phyloP scores from a whole-genome alignment of 2,888 invertebrate genomes.

The Cenopis cana region DNA sequence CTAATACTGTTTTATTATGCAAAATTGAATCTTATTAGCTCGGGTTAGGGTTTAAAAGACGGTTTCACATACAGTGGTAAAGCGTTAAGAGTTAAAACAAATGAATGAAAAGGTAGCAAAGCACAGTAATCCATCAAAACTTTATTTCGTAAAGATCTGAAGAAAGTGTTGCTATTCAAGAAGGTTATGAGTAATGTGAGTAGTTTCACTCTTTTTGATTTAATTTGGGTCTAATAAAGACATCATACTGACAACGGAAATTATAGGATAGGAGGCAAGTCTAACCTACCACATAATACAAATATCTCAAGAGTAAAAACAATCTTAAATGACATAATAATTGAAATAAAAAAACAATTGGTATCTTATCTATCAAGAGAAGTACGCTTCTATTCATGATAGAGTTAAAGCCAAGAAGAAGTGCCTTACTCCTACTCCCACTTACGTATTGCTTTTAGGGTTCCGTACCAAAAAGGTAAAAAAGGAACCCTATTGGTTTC shows the following conservation, averaged over 20 bases:
- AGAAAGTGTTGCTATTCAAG: slow-evolving; percentile 39
- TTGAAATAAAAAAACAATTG: too few species aligned
- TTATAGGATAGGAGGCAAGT: too few species aligned
- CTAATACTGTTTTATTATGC: not conserved
- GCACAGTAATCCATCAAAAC: slow-evolving; percentile 34
- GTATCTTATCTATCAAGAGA: too few species aligned
- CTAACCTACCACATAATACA: too few species aligned
- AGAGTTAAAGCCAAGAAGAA: too few species aligned
- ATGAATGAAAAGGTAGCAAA: slow-evolving; percentile 43
- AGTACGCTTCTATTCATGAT: too few species aligned
- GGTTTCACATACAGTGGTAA: not conserved
- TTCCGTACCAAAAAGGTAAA: too few species aligned
- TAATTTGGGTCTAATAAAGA: slow-evolving; percentile 14
- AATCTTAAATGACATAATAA: too few species aligned
- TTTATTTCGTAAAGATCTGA: slow-evolving; percentile 35
- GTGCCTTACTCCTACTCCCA: too few species aligned
- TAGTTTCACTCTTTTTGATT: slow-evolving; percentile 40
- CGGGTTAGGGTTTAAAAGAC: not conserved
- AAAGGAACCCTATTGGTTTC: too few species aligned
- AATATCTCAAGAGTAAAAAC: too few species aligned
- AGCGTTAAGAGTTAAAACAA: slow-evolving; percentile 36
- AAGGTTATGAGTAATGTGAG: slow-evolving; percentile 20
- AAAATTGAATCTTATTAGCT: slow-evolving; percentile 1
- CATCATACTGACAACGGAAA: not conserved
- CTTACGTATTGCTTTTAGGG: too few species aligned